Base-by-base conservation (phyloP, 1,140 invertebrate genomes). In the Drosophila kepulauana region DNA sequence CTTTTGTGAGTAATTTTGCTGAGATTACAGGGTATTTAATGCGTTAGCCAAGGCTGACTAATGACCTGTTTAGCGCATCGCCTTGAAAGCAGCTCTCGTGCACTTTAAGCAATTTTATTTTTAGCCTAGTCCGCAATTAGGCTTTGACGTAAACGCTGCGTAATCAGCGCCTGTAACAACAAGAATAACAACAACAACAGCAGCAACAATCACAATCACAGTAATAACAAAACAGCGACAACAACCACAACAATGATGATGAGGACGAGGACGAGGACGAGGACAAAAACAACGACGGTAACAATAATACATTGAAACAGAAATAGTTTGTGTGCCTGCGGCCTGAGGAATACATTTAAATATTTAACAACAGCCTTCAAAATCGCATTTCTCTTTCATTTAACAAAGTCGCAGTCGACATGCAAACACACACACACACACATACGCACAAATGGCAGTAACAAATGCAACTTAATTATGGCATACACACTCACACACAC, bases 301-400 rank as follows among this genome's bases (percentile, higher is more conserved):
- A 25, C 33, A 38, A 28, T 11, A 49, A 41, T 43, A 43, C 35
- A 46, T 8, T 4, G 33, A 11, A 41, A 25, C 35, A 49, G 33
- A 57, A 71, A 70, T 71, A 71, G 49, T 71, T 43, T 2, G 20
- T 64, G 25, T 16, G 71, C 76, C 68, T 79, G 20, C 72, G 61
- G 71, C 33, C 61, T 77, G 56, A 61, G 72, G 76, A 88, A 82
- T 72, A 82, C 80, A 87, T 88, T 87, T 87, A 88, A 87, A 87
- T 88, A 88, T 84, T 89, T 84, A 88, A 78, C 80, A 84, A 75
- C 74, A 89, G 85, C 84, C 85, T 89, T 88, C 84, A 89, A 88
- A 88, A 89, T 89, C 80, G 79, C 85, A 89, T 87, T 87, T 87
- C 84, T 78, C 85, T 87, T 82, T 75, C 81, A 79, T 82, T 84